Evolutionary conservation across 2,797 vertebrate species (phyloP), one percentile per base, ranked within the genome.

Genomic region (Stomatorhinus walkeri): DNA sequence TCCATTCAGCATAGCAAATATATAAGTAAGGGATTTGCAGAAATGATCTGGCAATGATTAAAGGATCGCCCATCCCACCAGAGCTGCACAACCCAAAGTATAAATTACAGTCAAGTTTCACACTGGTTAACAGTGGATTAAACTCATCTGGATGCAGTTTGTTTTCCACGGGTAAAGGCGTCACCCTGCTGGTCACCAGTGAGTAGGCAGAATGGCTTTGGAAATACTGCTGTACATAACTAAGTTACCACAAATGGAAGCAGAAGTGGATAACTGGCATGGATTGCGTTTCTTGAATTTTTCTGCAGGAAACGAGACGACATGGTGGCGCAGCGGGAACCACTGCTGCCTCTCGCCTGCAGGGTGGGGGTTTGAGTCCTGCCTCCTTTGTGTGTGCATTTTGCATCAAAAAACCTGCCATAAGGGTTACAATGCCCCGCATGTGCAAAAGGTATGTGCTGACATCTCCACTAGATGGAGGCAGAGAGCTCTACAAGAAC

Each of bases 391-490:
- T 61, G n/a, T 64, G 22, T 28, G 59, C 59, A 28, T 28, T 64
- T 28, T 28, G 61, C 61, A 14, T 28, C 24, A 16, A 76, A 76
- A 40, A 7, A 40, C 32, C 28, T 40, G 36, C 14, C 12, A 4
- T 19, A 36, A 76, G 5, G 14, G 1, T 40, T 5, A 76, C 79
- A 19, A 3, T 83, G 43, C 40, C 46, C 7, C 22, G 19, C 7
- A 83, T 16, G 12, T 76, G 43, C 48, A 83, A 83, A 49, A 46
- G 43, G 7, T 48, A 40, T 9, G 49, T 76, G 46, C 28, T 43
- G 16, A 88, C 56, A 68, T n/a, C 32, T 14, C 91, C 95, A 94
- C 93, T 91, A 94, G 95, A 93, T 95, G 94, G 93, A 91, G 92
- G 88, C 91, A 88, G 90, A 90, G 88, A 3, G 89, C 90, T 83